Conservation (phyloP, 1,140 invertebrate genomes). For the Sweltsa coloradensis region DNA sequence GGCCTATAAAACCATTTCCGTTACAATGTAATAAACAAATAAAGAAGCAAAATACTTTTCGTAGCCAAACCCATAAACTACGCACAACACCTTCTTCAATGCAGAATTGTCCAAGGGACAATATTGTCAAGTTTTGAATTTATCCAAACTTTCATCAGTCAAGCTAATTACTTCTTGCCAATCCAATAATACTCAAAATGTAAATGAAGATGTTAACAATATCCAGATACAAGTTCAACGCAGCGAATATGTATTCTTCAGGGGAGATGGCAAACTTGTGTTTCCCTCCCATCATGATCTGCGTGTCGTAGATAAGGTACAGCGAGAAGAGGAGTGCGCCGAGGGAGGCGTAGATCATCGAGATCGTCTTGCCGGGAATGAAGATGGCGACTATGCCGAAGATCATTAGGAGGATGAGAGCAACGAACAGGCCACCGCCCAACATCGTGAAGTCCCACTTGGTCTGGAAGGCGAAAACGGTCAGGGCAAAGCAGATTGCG, state of each 20-base stretch:
- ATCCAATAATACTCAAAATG: slow-evolving; percentile 68
- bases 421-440: slow-evolving; percentile 65
- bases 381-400: slow-evolving; percentile 73
- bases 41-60: too few species aligned
- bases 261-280: slow-evolving; percentile 86
- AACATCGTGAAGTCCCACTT: slow-evolving; percentile 84
- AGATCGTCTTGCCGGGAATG: slow-evolving; percentile 40
- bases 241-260: slow-evolving; percentile 92
- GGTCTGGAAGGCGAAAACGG: slow-evolving; percentile 90
- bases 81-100: too few species aligned
- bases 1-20: too few species aligned
- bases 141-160: too few species aligned
- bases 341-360: slow-evolving; percentile 63
- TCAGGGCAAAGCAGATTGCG: slow-evolving; percentile 67
- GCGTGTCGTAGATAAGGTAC: slow-evolving; percentile 87
- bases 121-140: too few species aligned
- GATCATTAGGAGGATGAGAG: slow-evolving; percentile 60
- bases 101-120: too few species aligned
- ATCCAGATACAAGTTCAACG: slow-evolving; percentile 82
- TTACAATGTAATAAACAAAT: too few species aligned
- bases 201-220: slow-evolving; percentile 84
- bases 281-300: slow-evolving; percentile 85
- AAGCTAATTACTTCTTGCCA: too few species aligned
- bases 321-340: slow-evolving; percentile 72
- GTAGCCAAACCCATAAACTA: too few species aligned